phyloP scores from a whole-genome alignment of 2,113 vertebrate genomes.

The Salvelinus alpinus region DNA sequence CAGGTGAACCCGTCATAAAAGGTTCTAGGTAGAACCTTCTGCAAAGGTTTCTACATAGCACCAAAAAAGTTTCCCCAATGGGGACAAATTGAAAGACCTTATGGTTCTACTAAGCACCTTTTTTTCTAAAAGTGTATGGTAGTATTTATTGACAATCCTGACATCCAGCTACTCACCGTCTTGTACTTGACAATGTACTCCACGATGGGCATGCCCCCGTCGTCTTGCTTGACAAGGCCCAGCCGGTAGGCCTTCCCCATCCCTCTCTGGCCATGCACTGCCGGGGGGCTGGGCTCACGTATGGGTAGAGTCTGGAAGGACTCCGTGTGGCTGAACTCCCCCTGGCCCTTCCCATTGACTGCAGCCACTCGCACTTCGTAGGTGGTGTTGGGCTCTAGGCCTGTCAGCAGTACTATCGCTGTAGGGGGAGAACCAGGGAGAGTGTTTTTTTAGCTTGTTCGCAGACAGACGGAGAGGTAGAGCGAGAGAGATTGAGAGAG shows the following conservation, averaged over 20 bases:
- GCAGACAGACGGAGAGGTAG: not conserved
- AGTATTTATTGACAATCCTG: too few species aligned
- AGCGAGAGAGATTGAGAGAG: too few species aligned
- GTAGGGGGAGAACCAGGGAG: constrained; percentile 2
- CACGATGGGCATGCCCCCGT: constrained; percentile 94
- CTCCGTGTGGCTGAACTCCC: constrained; percentile 93
- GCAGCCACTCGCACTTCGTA: constrained; percentile 95
- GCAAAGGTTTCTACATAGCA: too few species aligned
- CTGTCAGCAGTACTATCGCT: constrained; percentile 89
- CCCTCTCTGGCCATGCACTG: constrained; percentile 92
- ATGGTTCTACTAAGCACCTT: too few species aligned
- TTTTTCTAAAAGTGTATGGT: too few species aligned
- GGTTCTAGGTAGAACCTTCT: too few species aligned
- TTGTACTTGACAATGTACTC: constrained; percentile 97
- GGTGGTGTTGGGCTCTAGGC: constrained; percentile 94
- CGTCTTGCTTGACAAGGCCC: constrained; percentile 94
- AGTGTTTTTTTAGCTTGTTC: not conserved
- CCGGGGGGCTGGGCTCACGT: constrained; percentile 94
- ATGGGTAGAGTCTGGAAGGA: constrained; percentile 95
- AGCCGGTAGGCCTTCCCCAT: constrained; percentile 92
- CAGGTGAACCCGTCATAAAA: too few species aligned
- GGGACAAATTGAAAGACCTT: too few species aligned
- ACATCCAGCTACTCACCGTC: constrained; percentile 81
- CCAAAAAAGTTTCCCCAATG: too few species aligned
- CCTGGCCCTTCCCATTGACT: constrained; percentile 96